Percentiles rank a stretch among this genome's conserved stretches.
These are phyloP conservation scores for Oreochromis tanganicae DNA, from an alignment of 2,113 vertebrate genomes.

Conservation along the genomic window DNA sequence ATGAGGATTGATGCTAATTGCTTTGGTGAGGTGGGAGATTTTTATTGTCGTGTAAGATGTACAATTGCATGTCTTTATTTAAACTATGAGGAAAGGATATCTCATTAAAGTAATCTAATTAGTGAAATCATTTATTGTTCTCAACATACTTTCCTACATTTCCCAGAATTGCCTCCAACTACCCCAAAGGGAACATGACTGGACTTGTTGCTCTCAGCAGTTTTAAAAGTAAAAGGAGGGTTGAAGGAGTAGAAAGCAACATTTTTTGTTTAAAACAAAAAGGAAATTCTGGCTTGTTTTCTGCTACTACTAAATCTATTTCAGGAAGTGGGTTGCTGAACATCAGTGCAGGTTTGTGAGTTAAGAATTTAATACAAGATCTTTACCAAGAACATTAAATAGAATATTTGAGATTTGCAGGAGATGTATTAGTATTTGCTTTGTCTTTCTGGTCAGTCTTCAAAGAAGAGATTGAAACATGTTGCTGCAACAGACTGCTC, in stretches of 20 bases:
- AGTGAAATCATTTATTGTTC: neutral
- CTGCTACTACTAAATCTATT: neutral
- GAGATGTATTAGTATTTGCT: neutral
- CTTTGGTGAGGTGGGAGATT: neutral
- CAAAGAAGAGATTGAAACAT: neutral
- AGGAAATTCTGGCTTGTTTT: neutral
- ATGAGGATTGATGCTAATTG: neutral
- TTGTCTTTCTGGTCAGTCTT: neutral
- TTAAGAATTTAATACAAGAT: neutral
- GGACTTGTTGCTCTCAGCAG: constrained; percentile 9
- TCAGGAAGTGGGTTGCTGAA: neutral
- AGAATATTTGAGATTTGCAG: neutral
- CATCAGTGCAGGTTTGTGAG: neutral
- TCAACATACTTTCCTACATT: neutral
- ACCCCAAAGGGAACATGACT: neutral
- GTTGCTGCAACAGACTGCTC: neutral
- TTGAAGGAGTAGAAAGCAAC: neutral
- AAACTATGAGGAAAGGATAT: neutral
- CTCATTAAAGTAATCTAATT: neutral
- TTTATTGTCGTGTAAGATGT: neutral
- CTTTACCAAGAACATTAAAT: neutral
- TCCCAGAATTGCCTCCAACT: constrained; percentile 12
- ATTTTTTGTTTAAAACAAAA: neutral
- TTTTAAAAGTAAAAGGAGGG: neutral
- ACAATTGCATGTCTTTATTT: neutral